Percentiles rank a stretch among this genome's conserved stretches.
Conservation (phyloP, 2,888 invertebrate species). For the Plutella xylostella region DNA sequence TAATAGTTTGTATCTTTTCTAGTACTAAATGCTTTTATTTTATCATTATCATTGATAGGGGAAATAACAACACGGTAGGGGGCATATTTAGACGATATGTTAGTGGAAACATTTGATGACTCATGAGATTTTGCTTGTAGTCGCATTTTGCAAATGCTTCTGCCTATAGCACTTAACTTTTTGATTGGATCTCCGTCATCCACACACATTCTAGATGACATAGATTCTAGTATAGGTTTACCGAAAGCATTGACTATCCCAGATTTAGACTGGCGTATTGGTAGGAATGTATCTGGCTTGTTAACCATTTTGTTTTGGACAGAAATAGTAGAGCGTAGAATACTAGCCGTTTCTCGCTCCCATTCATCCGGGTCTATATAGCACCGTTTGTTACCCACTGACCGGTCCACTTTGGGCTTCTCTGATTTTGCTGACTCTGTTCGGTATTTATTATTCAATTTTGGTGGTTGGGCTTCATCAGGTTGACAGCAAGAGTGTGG, state of each 20-base stretch:
- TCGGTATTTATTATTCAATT: slow-evolving; percentile 34
- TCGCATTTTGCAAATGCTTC: slow-evolving; percentile 50
- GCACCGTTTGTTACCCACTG: slow-evolving; percentile 66
- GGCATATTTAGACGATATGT: slow-evolving; percentile 38
- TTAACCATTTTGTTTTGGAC: slow-evolving; percentile 48
- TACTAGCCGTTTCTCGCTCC: slow-evolving; percentile 64
- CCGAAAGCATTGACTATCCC: slow-evolving; percentile 31
- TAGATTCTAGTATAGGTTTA: slow-evolving; percentile 31
- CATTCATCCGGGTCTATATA: slow-evolving; percentile 64
- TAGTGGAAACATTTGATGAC: no score
- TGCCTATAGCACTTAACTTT: slow-evolving; percentile 56
- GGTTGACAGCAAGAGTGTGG: slow-evolving; percentile 56
- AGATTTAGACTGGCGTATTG: slow-evolving; percentile 45
- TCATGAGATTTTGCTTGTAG: slow-evolving; percentile 33
- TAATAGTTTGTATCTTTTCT: not conserved
- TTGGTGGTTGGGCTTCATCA: slow-evolving; percentile 26
- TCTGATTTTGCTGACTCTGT: slow-evolving; percentile 55
- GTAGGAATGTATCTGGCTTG: slow-evolving; percentile 33
- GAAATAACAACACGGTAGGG: slow-evolving; percentile 50
- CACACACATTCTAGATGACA: slow-evolving; percentile 32
- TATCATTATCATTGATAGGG: slow-evolving; percentile 42
- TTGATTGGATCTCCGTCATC: slow-evolving; percentile 45
- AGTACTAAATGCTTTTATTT: not conserved
- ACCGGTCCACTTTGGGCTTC: slow-evolving; percentile 51
- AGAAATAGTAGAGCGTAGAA: slow-evolving; percentile 39